Evolutionary conservation across 35 echinoderm and acorn worm species (phyloP).

Genomic region (Ophiothrix spiculata): DNA sequence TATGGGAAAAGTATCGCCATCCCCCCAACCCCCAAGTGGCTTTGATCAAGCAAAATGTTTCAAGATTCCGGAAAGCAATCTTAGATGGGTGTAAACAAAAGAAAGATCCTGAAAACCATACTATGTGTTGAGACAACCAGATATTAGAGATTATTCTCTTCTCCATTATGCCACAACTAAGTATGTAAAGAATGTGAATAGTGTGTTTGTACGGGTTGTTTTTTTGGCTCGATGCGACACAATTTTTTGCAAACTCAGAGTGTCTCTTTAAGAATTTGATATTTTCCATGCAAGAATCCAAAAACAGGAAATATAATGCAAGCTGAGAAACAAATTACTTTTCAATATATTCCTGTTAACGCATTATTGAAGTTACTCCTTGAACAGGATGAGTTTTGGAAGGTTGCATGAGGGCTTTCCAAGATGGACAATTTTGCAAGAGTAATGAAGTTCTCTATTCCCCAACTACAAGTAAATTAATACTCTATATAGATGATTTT

Average conservation of each 20-base stretch:
- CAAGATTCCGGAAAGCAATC: background rate
- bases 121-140: slow-evolving; percentile 4
- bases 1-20: background rate
- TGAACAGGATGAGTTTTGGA: slow-evolving; percentile 7
- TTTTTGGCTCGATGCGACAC: too few relatives aligned
- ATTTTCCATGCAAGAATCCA: too few relatives aligned
- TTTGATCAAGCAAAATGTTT: background rate
- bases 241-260: too few relatives aligned
- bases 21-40: background rate
- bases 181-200: slow-evolving; percentile 12
- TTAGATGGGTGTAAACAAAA: slow-evolving; percentile 2
- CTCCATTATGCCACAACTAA: background rate
- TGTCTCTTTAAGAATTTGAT: too few relatives aligned
- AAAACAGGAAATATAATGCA: slow-evolving; percentile 31
- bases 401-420: slow-evolving; percentile 16
- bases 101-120: background rate
- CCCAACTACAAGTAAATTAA: background rate
- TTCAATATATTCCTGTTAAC: slow-evolving; percentile 38
- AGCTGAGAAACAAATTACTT: background rate
- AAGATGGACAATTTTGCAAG: slow-evolving; percentile 26
- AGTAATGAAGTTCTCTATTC: slow-evolving; percentile 8
- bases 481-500: slow-evolving; percentile 46
- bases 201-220: background rate
- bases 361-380: slow-evolving; percentile 23
- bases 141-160: background rate